Conservation (phyloP, 2,113 vertebrate genomes). For the Actenoides lindsayi region DNA sequence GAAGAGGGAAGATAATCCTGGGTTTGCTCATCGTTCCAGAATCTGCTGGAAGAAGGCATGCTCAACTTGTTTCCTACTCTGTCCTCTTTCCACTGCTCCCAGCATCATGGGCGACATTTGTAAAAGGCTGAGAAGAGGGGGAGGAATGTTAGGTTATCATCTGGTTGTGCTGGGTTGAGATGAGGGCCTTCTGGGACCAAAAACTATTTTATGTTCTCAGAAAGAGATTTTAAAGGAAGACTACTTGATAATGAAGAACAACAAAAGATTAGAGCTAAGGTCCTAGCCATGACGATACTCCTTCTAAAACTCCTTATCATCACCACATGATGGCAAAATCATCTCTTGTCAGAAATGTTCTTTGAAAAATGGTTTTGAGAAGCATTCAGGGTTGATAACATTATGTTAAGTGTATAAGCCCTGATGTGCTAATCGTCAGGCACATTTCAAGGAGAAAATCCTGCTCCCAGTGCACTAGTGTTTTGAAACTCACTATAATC, state of each 20-base stretch:
- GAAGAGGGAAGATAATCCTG: neutral
- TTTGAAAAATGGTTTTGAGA: neutral
- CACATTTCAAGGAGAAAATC: constrained; percentile 1
- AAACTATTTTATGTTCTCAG: neutral
- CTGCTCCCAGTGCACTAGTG: neutral
- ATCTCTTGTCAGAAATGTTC: neutral
- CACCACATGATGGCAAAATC: neutral
- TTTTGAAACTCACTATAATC: constrained; percentile 33
- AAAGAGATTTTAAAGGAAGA: neutral
- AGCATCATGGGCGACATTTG: neutral
- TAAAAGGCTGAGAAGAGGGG: neutral
- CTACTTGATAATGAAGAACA: neutral
- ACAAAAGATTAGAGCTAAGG: neutral
- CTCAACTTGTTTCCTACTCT: neutral
- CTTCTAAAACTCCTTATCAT: neutral
- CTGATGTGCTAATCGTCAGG: neutral
- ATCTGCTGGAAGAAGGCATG: neutral
- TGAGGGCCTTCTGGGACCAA: neutral
- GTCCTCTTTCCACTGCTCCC: neutral
- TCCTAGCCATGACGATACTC: neutral
- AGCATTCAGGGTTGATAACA: neutral
- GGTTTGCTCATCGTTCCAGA: neutral
- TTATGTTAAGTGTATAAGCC: neutral
- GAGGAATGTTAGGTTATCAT: neutral
- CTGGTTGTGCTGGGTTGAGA: neutral